Evolutionary conservation across 2,113 vertebrate genomes (phyloP), one percentile per base, ranked within the genome.

Genomic region (Oncorhynchus gorbuscha): DNA sequence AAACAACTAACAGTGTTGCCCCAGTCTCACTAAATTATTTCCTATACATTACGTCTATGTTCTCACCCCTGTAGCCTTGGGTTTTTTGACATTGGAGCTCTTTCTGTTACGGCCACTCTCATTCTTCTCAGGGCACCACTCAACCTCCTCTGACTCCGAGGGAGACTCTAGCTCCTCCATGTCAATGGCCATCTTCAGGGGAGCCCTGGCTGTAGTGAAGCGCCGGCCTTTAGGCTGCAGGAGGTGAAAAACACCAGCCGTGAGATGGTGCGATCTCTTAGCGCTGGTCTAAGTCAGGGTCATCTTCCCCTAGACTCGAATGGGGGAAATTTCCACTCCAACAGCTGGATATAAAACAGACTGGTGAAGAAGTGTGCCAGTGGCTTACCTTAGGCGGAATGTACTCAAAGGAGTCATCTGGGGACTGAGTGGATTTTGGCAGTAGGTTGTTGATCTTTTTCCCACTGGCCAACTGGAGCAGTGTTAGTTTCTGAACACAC

Each of bases 351-450:
- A 45, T 45, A 9, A 45, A 45, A 45, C 39, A 45, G 9, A 45
- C 39, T 12, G 39, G 39, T 45, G 39, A 45, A 22, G 30, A n/a
- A 26, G 13, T 1, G 6, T 16, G 13, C 18, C 14, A 28, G 64
- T 8, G 45, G 55, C 76, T 76, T 64, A 99, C 96, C 89, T 97
- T 97, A 71, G 94, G 95, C 73, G 96, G 97, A 79, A 97, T 1
- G 6, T 96, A 98, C 22, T 97, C 96, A 59, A 96, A 98, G 0
- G 96, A 94, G 75, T 97, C 95, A 0, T 97, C 93, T 0, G 86
- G 87, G 26, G 92, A 90, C 0, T 87, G 74, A 0, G 76, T 11
- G 0, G 32, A 0, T 0, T 51, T 73, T 49, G 78, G 80, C 2
- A 79, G 1, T 18, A 88, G 39, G 39, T 45, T 39, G 32, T 55